Conservation (phyloP, 2,888 invertebrate species). For the Aethes cnicana region DNA sequence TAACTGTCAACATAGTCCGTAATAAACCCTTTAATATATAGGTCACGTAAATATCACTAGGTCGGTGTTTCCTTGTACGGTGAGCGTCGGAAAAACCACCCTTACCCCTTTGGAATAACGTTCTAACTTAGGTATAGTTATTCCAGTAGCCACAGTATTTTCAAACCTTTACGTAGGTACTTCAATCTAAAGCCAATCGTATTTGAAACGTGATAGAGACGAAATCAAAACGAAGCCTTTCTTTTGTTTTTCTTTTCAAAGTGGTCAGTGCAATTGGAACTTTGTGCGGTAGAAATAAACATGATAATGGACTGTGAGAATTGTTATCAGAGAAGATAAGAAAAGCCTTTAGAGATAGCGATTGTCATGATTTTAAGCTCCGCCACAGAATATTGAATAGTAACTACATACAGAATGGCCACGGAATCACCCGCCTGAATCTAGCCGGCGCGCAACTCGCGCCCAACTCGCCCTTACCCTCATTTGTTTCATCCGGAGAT, state of each 20-base stretch:
- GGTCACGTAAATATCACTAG: conserved; percentile 54
- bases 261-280: background rate
- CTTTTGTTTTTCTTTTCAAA: background rate
- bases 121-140: background rate
- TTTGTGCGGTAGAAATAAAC: background rate
- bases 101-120: background rate
- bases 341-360: background rate
- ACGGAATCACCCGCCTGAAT: too few species aligned
- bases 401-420: too few species aligned
- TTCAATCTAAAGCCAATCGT: background rate
- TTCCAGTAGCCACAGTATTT: too few species aligned
- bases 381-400: too few species aligned
- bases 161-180: too few species aligned
- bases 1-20: conserved; percentile 8
- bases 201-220: background rate
- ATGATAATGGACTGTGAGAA: background rate
- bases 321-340: conserved; percentile 14
- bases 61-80: conserved; percentile 34
- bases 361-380: conserved; percentile 5
- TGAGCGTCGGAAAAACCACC: background rate
- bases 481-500: too few species aligned
- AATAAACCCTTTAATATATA: conserved; percentile 35
- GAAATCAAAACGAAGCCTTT: background rate
- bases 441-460: too few species aligned
- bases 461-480: too few species aligned